Evolutionary conservation across 2,888 invertebrate genomes (phyloP).

Genomic region (Drosophila differens): DNA sequence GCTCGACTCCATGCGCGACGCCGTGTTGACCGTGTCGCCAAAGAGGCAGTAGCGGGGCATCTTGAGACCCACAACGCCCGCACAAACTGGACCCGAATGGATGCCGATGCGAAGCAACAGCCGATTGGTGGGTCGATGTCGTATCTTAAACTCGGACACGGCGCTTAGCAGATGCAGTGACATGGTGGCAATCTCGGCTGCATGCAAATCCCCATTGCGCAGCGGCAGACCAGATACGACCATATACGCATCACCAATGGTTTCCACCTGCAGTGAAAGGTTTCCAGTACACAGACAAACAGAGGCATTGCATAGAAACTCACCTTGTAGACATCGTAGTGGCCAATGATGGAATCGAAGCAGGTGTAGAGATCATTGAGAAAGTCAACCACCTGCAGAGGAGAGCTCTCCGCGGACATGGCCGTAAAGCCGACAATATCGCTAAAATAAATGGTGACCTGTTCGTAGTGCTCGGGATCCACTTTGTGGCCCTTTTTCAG

Average conservation of each 20-base stretch:
- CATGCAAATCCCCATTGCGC: conserved; percentile 94
- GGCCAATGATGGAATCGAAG: conserved; percentile 96
- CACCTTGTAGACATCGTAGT: conserved; percentile 96
- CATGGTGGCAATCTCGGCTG: conserved; percentile 97
- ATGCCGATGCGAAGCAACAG: conserved; percentile 95
- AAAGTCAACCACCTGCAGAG: conserved; percentile 95
- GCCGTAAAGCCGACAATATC: conserved; percentile 97
- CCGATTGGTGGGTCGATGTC: conserved; percentile 94
- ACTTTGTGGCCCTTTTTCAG: conserved; percentile 95
- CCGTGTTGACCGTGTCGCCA: conserved; percentile 97
- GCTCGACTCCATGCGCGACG: conserved; percentile 94
- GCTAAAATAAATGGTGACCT: conserved; percentile 95
- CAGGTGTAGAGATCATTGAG: conserved; percentile 97
- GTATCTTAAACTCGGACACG: conserved; percentile 93
- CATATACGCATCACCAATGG: conserved; percentile 97
- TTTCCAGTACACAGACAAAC: background rate
- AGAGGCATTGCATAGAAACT: background rate
- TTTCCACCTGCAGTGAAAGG: conserved; percentile 87
- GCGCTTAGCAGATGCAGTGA: conserved; percentile 93
- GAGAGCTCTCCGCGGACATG: conserved; percentile 96
- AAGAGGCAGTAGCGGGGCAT: conserved; percentile 97
- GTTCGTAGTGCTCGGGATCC: conserved; percentile 95
- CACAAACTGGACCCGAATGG: conserved; percentile 96
- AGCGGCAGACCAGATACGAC: conserved; percentile 96
- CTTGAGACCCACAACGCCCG: conserved; percentile 96